These are phyloP conservation scores for Drosophila mauritiana DNA, from an alignment of 1,140 invertebrate species.

Conservation along the genomic window DNA sequence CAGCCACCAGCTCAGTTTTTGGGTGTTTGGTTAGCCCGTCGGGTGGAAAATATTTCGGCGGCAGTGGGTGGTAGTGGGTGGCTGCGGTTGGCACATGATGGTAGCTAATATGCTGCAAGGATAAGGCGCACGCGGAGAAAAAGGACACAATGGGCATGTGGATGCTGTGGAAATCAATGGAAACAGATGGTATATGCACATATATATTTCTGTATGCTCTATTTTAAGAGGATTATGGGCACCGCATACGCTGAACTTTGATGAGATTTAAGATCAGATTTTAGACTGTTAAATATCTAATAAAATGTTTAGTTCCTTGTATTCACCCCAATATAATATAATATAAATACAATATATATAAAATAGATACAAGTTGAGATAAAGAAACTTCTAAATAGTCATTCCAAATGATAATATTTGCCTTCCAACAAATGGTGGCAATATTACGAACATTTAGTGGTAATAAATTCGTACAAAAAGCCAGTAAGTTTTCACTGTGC, in stretches of 20 bases:
- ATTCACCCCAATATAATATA: no score
- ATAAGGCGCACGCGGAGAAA: constrained; percentile 41
- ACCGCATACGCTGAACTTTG: no score
- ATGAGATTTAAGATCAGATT: no score
- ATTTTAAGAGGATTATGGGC: constrained; percentile 7
- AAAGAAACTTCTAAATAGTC: no score
- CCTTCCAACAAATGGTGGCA: not conserved
- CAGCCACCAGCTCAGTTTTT: constrained; percentile 29
- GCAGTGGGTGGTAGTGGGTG: constrained; percentile 35
- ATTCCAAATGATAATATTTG: no score
- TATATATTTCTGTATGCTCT: not conserved
- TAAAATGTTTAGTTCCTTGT: no score
- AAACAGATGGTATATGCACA: not conserved
- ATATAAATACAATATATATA: no score
- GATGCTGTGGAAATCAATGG: constrained; percentile 3
- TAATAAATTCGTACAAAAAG: not conserved
- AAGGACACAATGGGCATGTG: constrained; percentile 39
- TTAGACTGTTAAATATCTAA: no score
- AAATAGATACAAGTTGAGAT: no score
- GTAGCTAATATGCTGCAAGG: constrained; percentile 80
- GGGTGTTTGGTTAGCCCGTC: constrained; percentile 14
- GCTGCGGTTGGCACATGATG: constrained; percentile 77
- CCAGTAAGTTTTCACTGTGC: constrained; percentile 39
- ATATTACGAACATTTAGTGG: not conserved
- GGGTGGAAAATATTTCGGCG: not conserved